Conservation (phyloP, 2,113 vertebrate genomes). For the Lamprologus lemairii region DNA sequence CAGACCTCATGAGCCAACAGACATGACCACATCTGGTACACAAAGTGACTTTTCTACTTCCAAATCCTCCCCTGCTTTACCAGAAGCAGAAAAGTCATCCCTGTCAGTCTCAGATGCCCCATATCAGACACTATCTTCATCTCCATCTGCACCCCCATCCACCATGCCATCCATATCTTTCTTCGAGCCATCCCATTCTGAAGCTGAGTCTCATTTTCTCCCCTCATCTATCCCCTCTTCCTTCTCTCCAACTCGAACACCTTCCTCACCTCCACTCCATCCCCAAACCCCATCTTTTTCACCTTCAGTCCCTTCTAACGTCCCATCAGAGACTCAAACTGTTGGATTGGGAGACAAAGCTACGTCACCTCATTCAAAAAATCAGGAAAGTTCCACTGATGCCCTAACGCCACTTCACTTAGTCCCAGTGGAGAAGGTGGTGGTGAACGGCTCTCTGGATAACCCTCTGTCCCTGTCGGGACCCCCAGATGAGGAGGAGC, state of each 20-base stretch:
- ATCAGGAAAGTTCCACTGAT: conserved; percentile 1
- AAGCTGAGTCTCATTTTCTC: not conserved
- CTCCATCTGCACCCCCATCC: not conserved
- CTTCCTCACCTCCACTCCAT: not conserved
- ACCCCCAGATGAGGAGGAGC: conserved; percentile 34
- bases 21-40: not conserved
- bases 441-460: conserved; percentile 31
- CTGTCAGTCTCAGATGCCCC: not conserved
- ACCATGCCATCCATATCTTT: not conserved
- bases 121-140: not conserved
- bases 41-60: not conserved
- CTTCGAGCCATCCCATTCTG: not conserved
- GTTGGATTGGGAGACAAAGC: not conserved
- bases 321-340: not conserved
- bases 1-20: not conserved
- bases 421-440: conserved; percentile 28
- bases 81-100: not conserved
- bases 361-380: not conserved
- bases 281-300: not conserved
- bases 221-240: not conserved
- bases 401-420: not conserved
- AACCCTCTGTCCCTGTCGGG: not conserved
- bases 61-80: not conserved
- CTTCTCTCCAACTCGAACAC: not conserved
- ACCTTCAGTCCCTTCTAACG: not conserved